Conservation (phyloP, 2,113 vertebrate genomes). For the Cairina moschata region DNA sequence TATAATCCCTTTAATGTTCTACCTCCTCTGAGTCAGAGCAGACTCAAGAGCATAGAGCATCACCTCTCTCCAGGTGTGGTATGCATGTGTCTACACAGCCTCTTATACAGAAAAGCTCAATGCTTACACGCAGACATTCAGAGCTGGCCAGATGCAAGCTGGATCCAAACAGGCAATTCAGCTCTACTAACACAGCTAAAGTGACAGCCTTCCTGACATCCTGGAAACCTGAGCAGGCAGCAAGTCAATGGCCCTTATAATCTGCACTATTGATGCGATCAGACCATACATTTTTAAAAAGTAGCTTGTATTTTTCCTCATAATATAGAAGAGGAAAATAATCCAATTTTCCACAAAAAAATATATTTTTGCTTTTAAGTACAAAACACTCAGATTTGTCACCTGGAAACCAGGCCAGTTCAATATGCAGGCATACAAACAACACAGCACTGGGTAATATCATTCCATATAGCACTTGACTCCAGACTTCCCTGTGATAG, state of each 20-base stretch:
- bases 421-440: not conserved
- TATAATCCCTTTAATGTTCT: not conserved
- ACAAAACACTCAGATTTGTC: not conserved
- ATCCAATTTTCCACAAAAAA: not conserved
- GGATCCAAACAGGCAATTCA: not conserved
- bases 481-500: not conserved
- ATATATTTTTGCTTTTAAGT: not conserved
- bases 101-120: not conserved
- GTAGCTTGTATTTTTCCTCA: not conserved
- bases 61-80: not conserved
- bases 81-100: not conserved
- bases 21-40: not conserved
- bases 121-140: not conserved
- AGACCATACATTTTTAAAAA: not conserved
- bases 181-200: not conserved
- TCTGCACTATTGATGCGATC: no score
- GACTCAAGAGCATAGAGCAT: not conserved
- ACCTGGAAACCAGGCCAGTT: not conserved
- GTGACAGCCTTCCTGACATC: not conserved
- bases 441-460: not conserved
- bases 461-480: not conserved
- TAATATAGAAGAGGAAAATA: not conserved
- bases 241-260: not conserved
- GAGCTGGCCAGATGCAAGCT: not conserved
- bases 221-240: not conserved